Conservation (phyloP, 2,888 invertebrate genomes). For the Drosophila kokeensis region DNA sequence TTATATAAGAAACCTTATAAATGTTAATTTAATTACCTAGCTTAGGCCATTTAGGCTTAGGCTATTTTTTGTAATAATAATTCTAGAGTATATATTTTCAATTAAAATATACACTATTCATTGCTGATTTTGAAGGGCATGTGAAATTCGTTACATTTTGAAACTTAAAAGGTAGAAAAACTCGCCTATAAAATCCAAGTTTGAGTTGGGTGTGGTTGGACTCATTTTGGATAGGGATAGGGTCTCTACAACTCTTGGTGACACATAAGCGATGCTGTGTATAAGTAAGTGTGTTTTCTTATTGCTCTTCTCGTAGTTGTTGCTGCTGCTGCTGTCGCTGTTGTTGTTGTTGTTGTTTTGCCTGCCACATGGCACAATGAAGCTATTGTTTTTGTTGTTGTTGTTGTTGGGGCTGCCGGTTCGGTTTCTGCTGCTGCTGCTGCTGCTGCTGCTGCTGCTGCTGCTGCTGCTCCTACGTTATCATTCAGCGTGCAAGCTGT, state of each 20-base stretch:
- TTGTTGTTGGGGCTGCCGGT: conserved; percentile 48
- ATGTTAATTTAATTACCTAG: neutral
- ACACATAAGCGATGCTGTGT: conserved; percentile 54
- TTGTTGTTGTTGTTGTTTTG: conserved; percentile 53
- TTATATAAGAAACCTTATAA: neutral
- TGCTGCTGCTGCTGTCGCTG: conserved; percentile 41
- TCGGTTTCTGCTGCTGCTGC: conserved; percentile 40
- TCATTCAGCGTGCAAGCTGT: conserved; percentile 81
- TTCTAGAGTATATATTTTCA: neutral
- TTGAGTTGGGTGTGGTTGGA: conserved; percentile 23
- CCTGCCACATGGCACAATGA: conserved; percentile 73
- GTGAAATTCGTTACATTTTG: neutral
- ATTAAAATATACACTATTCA: neutral
- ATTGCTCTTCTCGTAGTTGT: conserved; percentile 28
- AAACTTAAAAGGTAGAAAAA: conserved; percentile 10
- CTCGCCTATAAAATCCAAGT: conserved; percentile 20
- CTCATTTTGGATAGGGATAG: conserved; percentile 20
- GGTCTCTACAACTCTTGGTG: conserved; percentile 58
- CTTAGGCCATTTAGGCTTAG: neutral
- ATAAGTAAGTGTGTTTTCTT: conserved; percentile 46
- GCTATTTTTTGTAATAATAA: neutral
- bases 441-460: too few species aligned
- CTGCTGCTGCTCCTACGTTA: conserved; percentile 62
- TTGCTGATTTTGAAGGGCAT: conserved; percentile 31
- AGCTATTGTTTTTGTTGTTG: conserved; percentile 39